Conservation (phyloP, 2,888 invertebrate species). For the Piscicola geometra region DNA sequence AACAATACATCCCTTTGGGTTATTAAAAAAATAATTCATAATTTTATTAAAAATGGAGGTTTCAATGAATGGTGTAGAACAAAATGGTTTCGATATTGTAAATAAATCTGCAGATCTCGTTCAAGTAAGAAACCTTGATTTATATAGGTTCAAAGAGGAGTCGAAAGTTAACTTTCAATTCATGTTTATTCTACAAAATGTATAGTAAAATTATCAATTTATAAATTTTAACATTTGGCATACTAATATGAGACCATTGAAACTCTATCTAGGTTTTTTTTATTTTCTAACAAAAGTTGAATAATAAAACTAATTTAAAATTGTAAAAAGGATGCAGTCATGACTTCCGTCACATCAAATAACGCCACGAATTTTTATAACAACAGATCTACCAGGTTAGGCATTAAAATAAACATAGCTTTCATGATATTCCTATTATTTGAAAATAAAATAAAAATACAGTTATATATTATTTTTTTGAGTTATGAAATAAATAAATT, state of each 20-base stretch:
- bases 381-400: not conserved
- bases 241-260: too few relatives aligned
- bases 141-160: not conserved
- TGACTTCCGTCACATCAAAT: not conserved
- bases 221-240: too few relatives aligned
- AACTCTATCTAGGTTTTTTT: too few relatives aligned
- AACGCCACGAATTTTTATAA: not conserved
- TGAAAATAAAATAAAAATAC: too few relatives aligned
- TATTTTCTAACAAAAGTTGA: too few relatives aligned
- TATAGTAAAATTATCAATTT: too few relatives aligned
- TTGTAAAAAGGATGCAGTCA: conserved; percentile 14
- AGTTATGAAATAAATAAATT: too few relatives aligned
- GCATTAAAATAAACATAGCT: too few relatives aligned
- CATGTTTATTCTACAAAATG: not conserved
- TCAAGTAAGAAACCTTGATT: not conserved
- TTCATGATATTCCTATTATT: too few relatives aligned
- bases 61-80: conserved; percentile 6
- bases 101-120: conserved; percentile 9
- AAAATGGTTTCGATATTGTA: conserved; percentile 15
- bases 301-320: too few relatives aligned
- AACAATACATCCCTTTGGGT: not conserved
- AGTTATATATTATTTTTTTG: too few relatives aligned
- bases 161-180: not conserved
- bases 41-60: not conserved
- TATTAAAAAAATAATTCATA: not conserved